Percentiles rank a stretch among this genome's conserved stretches.
phyloP scores from a whole-genome alignment of 2,888 invertebrate species.

The Fragum fragum region DNA sequence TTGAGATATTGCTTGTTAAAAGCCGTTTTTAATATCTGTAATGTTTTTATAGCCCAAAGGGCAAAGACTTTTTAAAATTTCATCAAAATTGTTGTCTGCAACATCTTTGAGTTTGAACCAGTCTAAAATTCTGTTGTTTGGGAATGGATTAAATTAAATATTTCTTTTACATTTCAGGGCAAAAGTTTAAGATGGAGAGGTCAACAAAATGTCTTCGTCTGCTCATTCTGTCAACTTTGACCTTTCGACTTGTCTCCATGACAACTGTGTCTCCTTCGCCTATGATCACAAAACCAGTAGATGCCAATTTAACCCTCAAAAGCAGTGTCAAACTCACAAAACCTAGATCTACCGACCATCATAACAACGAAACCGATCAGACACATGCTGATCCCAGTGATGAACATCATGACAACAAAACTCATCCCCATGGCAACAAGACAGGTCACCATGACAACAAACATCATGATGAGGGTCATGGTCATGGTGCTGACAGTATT shows the following conservation, averaged over 20 bases:
- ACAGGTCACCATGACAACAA: constrained; percentile 12
- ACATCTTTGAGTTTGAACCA: no score
- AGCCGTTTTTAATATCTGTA: no score
- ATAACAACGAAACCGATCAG: constrained; percentile 1
- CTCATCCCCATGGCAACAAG: constrained; percentile 19
- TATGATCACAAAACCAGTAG: neutral
- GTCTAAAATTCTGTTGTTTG: no score
- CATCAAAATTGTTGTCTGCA: no score
- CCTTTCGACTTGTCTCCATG: neutral
- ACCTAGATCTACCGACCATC: neutral
- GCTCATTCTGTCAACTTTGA: neutral
- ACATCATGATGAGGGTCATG: constrained; percentile 36
- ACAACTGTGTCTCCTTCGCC: neutral
- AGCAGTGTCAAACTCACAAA: neutral
- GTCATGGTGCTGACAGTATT: constrained; percentile 72
- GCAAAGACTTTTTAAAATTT: no score
- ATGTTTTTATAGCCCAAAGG: no score
- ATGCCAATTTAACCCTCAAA: neutral
- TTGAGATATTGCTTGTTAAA: no score
- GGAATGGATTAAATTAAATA: no score
- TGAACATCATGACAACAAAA: constrained; percentile 10
- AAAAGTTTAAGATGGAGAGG: neutral
- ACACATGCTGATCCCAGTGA: neutral
- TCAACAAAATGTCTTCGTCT: neutral
- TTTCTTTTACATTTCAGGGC: neutral